Base-by-base conservation (phyloP, 1,140 invertebrate species). In the Drosophila baimaii region DNA sequence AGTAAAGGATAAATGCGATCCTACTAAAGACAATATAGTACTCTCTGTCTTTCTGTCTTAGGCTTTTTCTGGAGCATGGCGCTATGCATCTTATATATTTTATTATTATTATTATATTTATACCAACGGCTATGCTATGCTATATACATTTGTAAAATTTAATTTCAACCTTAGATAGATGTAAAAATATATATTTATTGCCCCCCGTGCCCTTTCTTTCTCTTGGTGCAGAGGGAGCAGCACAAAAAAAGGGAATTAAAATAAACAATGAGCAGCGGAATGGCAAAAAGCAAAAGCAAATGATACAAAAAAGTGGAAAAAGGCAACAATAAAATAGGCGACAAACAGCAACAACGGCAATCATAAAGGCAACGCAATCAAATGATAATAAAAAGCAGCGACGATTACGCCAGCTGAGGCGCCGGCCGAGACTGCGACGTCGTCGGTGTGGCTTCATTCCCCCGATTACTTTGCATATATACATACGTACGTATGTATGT, bases 361-460 rank as follows among this genome's bases (percentile, higher is more conserved):
- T 83, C 81, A 81, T 78, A 81, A 85, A 88, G 81, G 70, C 63
- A 57, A 63, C 80, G 77, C 84, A 89, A 88, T 89, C 84, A 88
- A 88, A 84, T 84, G 84, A 88, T 88, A 88, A 89, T 88, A 88
- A 84, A 88, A 88, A 88, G 86, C 86, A 84, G 73, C 80, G 69
- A 46, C 84, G 83, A 88, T 88, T 88, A 89, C 84, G 81, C 68
- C 33, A 73, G 59, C 79, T 54, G 72, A 49, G 54, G 41, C 37
- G 73, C 33, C 65, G 39, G 39, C 39, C 41, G 51, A 49, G 43
- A 39, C 58, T n/a, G 41, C 21, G 54, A 35, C 46, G 19, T 17
- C 44, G 17, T 43, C 47, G 29, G 29, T 52, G 51, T 65, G 71
- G 66, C 68, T 72, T 72, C 47, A 21, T 21, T 79, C 51, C 43